Conservation (phyloP, 1,140 invertebrate genomes). For the Hycleus phaleratus region DNA sequence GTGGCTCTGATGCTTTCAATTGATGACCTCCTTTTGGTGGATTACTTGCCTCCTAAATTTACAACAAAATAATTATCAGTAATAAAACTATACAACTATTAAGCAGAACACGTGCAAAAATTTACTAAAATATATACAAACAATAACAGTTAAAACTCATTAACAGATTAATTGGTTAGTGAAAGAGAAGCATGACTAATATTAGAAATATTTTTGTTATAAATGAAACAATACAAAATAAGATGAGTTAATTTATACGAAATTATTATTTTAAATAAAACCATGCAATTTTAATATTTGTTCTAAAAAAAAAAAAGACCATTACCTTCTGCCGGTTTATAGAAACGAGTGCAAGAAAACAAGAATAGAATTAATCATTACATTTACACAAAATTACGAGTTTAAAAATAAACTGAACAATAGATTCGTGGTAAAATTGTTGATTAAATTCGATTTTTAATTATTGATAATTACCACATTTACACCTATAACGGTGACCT, state of each 20-base stretch:
- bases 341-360: constrained; percentile 21
- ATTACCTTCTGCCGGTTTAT: constrained; percentile 29
- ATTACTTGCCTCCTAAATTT: constrained; percentile 66
- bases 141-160: no score
- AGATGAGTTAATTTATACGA: no score
- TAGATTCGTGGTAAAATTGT: no score
- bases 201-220: not conserved
- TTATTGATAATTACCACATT: no score
- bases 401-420: not conserved
- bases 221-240: no score
- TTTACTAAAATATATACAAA: not conserved
- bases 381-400: not conserved
- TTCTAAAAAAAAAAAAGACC: constrained; percentile 16
- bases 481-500: no score
- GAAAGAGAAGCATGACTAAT: no score
- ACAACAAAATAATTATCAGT: not conserved
- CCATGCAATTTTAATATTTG: not conserved
- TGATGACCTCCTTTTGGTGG: constrained; percentile 67
- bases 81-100: not conserved
- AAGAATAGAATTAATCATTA: not conserved
- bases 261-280: no score
- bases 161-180: no score
- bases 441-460: no score
- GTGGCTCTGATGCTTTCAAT: constrained; percentile 60
- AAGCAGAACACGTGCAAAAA: not conserved